Evolutionary conservation across 2,888 invertebrate genomes (phyloP), one percentile per base, ranked within the genome.

Genomic region (Emmelina monodactyla): DNA sequence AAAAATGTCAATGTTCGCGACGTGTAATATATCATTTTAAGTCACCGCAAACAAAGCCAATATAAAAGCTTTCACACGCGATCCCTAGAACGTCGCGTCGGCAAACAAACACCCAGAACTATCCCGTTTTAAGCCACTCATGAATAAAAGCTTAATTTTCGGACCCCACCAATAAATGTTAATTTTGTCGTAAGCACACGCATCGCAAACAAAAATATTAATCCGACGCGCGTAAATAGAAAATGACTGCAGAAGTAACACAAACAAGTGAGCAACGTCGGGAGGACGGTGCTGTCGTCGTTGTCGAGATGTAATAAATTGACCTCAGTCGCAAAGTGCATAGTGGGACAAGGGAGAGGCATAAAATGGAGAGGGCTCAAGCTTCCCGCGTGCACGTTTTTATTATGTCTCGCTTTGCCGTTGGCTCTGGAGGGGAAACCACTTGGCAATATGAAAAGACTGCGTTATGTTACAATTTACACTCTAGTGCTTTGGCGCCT

Each of bases 141-240:
- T 76, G 76, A 76, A 76, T 76, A 76, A 72, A 73, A 71, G 68
- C 69, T 67, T 68, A 63, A 66, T 65, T 66, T 62, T 64, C 59
- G 62, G 68, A 69, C 75, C 76, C 73, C 64, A 67, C 62, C 70
- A 62, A 76, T 76, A 76, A 78, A 79, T 76, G 78, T 73, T 75
- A 78, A 78, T 76, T 79, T 72, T 62, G 69, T 73, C 71, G 69
- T 60, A 63, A 68, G 62, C 71, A 58, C 68, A 70, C 69, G 69
- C 71, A 66, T 68, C 58, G 71, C 71, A 71, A 76, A 73, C 75
- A 73, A 66, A 25, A 78, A 76, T 76, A 75, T 76, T 78, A 79
- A 76, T 76, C 75, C 71, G 56, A 49, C 55, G 61, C 57, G 70
- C 73, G 75, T 66, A 78, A 78, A 79, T 79, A 76, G 76, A 71